These are phyloP conservation scores for Pontoporia blainvillei DNA, from an alignment of 2,113 vertebrate species.

Conservation along the genomic window DNA sequence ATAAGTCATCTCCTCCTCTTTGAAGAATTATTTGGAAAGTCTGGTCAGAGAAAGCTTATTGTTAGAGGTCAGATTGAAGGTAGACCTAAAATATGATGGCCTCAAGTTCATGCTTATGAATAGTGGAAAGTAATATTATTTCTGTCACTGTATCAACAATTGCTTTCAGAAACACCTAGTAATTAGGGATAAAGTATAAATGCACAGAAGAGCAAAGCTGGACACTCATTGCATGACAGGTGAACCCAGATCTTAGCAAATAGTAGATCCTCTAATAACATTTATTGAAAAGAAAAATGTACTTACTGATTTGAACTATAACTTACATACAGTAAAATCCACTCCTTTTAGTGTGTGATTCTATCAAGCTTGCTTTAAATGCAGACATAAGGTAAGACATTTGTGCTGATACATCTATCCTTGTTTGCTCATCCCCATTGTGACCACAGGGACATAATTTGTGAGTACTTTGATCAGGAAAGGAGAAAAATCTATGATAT, in stretches of 20 bases:
- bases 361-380: not conserved
- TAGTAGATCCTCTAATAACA: not conserved
- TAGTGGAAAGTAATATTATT: constrained; percentile 9
- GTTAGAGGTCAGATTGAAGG: not conserved
- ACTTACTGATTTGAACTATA: not conserved
- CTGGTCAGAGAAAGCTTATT: not conserved
- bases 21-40: not conserved
- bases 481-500: not conserved
- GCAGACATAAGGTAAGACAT: not conserved
- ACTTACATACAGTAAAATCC: not conserved
- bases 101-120: not conserved
- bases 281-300: not conserved
- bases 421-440: not conserved
- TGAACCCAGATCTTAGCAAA: not conserved
- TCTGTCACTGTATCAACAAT: not conserved
- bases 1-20: not conserved
- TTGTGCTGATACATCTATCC: not conserved
- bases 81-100: not conserved
- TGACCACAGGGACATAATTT: not conserved
- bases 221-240: not conserved
- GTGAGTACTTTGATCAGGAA: not conserved
- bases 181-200: not conserved
- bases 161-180: not conserved
- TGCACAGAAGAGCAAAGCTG: not conserved
- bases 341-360: not conserved